These are phyloP conservation scores for Coluber constrictor DNA, from an alignment of 2,797 vertebrate species.

Conservation along the genomic window DNA sequence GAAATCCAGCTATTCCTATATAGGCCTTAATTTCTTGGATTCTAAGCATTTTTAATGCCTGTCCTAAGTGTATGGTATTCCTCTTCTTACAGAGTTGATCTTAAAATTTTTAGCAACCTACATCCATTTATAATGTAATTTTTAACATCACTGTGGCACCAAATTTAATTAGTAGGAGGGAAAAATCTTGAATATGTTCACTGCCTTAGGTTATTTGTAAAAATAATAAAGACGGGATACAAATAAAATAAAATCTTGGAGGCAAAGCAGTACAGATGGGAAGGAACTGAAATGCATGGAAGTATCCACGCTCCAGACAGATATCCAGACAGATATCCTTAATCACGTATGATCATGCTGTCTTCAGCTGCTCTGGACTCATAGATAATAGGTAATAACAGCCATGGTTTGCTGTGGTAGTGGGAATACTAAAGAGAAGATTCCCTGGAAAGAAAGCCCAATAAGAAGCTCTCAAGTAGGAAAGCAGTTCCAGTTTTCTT, in stretches of 20 bases:
- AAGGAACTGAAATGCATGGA: background rate
- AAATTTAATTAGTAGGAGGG: background rate
- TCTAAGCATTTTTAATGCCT: background rate
- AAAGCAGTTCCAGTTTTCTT: background rate
- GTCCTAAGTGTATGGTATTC: background rate
- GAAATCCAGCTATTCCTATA: background rate
- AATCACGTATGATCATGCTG: background rate
- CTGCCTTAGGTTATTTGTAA: background rate
- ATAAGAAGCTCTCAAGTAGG: background rate
- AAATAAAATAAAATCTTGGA: background rate
- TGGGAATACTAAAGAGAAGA: background rate
- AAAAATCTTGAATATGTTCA: background rate
- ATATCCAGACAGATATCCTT: too few species aligned
- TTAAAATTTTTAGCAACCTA: background rate
- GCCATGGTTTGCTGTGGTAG: background rate
- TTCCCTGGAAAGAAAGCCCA: background rate
- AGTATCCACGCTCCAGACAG: background rate
- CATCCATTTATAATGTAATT: background rate
- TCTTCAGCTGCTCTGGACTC: background rate
- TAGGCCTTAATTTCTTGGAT: background rate
- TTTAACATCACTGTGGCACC: background rate
- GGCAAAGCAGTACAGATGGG: background rate
- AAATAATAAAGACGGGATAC: background rate
- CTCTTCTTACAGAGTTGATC: accelerated
- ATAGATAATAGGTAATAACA: background rate